Percentiles rank a stretch among this genome's conserved stretches.
These are phyloP conservation scores for Diaphora mendica DNA, from an alignment of 2,888 invertebrate species.

Conservation along the genomic window DNA sequence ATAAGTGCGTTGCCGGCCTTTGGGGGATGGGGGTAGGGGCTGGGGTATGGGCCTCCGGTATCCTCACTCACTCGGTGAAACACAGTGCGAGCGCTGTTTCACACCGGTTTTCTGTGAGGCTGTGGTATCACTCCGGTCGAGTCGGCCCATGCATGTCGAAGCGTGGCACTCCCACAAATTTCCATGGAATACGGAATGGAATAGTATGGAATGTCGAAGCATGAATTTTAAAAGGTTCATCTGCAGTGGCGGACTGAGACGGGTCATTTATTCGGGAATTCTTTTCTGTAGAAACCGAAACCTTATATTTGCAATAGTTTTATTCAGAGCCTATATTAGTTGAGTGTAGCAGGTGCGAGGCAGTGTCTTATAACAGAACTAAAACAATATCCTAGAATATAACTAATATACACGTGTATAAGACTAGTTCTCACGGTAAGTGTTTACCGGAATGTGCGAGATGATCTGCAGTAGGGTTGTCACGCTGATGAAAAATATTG, in stretches of 20 bases:
- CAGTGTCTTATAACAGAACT: conserved; percentile 9
- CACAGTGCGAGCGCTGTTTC: too few relatives aligned
- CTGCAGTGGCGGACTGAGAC: neutral
- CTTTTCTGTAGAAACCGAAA: too few relatives aligned
- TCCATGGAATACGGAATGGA: too few relatives aligned
- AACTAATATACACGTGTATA: conserved; percentile 35
- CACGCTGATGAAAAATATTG: conserved; percentile 5
- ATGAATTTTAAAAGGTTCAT: neutral
- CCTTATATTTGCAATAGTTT: neutral
- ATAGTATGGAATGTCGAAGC: too few relatives aligned
- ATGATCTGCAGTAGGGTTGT: conserved; percentile 70
- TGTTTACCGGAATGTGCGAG: conserved; percentile 71
- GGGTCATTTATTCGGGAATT: neutral
- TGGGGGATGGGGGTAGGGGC: too few relatives aligned
- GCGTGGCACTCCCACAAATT: too few relatives aligned
- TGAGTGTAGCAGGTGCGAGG: conserved; percentile 4
- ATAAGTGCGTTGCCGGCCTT: too few relatives aligned
- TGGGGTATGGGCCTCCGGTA: too few relatives aligned
- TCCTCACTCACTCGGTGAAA: too few relatives aligned
- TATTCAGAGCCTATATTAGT: neutral
- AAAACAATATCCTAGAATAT: conserved; percentile 15
- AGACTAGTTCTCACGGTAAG: conserved; percentile 63
- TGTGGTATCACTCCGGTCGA: too few relatives aligned
- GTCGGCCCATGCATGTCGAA: too few relatives aligned
- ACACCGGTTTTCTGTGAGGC: too few relatives aligned